Percentiles rank a stretch among this genome's conserved stretches.
phyloP scores from a whole-genome alignment of 2,888 invertebrate species.

The Catocala sponsa region DNA sequence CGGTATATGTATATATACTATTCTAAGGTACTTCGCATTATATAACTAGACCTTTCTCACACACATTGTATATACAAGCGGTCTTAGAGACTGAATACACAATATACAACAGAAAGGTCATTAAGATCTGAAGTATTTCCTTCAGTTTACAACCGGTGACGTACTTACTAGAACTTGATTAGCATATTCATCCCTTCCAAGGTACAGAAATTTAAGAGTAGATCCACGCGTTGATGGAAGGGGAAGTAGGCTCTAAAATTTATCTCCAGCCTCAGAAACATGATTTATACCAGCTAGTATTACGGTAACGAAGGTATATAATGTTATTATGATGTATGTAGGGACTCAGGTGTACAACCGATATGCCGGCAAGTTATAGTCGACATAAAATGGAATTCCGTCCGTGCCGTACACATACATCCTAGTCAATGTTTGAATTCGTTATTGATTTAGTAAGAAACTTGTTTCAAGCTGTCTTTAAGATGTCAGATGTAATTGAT shows the following conservation, averaged over 20 bases:
- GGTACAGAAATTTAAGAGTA: constrained; percentile 5
- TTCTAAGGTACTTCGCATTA: too few relatives aligned
- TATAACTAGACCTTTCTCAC: too few relatives aligned
- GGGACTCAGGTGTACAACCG: constrained; percentile 45
- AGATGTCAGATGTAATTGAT: not conserved
- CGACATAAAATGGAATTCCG: constrained; percentile 52
- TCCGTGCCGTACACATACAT: constrained; percentile 29
- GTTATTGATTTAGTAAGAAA: constrained; percentile 44
- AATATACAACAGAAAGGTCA: too few relatives aligned
- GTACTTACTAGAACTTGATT: constrained; percentile 1
- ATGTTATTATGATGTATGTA: constrained; percentile 49
- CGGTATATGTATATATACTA: too few relatives aligned
- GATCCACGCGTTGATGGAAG: constrained; percentile 9
- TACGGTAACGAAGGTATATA: constrained; percentile 25
- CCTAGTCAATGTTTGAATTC: constrained; percentile 31
- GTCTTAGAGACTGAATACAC: too few relatives aligned
- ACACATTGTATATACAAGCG: too few relatives aligned
- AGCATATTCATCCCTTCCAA: constrained; percentile 6
- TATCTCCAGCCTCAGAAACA: constrained; percentile 9
- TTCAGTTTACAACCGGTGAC: not conserved
- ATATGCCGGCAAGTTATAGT: constrained; percentile 51
- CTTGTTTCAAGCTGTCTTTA: constrained; percentile 14
- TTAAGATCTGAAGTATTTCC: not conserved
- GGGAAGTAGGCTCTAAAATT: constrained; percentile 16
- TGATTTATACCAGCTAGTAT: constrained; percentile 13